A percentile compares a stretch with the other conserved stretches of the same genome.
Conservation (phyloP, 1,140 invertebrate species). For the Choristoneura fumiferana region DNA sequence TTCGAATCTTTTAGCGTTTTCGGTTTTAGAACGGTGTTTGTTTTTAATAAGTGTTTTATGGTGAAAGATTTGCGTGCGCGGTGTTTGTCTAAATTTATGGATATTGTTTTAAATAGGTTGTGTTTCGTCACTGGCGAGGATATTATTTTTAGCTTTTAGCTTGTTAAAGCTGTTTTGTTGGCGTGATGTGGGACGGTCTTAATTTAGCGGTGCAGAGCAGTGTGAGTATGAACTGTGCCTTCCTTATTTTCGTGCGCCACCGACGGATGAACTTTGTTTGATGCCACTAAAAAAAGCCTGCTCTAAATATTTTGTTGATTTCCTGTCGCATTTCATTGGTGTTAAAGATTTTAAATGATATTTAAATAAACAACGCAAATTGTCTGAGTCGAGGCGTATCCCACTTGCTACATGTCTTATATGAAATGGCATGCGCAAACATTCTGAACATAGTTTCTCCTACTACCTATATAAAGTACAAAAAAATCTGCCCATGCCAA, state of each 20-base stretch:
- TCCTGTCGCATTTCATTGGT: background rate
- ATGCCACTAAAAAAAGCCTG: constrained; percentile 12
- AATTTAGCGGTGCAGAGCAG: constrained; percentile 66
- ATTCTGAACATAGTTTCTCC: too few species aligned
- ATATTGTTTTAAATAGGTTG: constrained; percentile 51
- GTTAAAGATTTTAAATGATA: too few species aligned
- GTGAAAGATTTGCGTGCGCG: constrained; percentile 26
- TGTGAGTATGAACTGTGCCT: constrained; percentile 59
- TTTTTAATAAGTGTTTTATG: constrained; percentile 26
- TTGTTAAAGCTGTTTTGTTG: constrained; percentile 59
- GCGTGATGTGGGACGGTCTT: constrained; percentile 60
- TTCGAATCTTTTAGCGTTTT: constrained; percentile 31
- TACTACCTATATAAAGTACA: too few species aligned
- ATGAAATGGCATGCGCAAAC: too few species aligned
- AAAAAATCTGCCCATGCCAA: too few species aligned
- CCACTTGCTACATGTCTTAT: too few species aligned
- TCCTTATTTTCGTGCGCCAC: constrained; percentile 50
- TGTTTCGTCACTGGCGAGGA: constrained; percentile 52
- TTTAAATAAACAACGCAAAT: too few species aligned
- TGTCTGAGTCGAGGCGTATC: too few species aligned
- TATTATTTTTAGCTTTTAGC: constrained; percentile 71
- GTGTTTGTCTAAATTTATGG: constrained; percentile 19
- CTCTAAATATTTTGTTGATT: constrained; percentile 18
- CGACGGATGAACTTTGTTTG: constrained; percentile 22
- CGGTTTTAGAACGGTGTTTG: constrained; percentile 26